Conservation (phyloP, 2,113 vertebrate species). For the Grus americana region DNA sequence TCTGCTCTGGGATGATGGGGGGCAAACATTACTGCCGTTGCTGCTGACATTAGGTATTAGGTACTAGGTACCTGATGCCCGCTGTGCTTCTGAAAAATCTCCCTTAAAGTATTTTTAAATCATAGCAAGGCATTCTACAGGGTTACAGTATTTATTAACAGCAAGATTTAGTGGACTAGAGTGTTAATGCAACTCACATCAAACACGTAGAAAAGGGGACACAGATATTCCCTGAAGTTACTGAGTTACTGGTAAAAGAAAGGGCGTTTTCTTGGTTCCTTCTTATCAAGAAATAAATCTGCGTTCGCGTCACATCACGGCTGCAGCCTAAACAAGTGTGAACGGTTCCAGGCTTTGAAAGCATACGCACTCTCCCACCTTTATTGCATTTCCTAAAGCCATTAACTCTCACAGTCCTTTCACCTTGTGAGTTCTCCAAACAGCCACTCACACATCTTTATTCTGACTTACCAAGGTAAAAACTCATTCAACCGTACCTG, state of each 20-base stretch:
- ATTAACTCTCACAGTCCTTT: not conserved
- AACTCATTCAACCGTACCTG: not conserved
- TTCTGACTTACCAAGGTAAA: conserved; percentile 25
- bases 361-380: not conserved
- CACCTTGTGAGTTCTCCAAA: not conserved
- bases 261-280: not conserved
- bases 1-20: not conserved
- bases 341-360: not conserved
- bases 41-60: not conserved
- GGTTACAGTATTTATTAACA: not conserved
- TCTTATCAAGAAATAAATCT: not conserved
- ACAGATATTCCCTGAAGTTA: not conserved
- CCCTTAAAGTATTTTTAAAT: not conserved
- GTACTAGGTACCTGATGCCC: not conserved
- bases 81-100: not conserved
- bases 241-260: not conserved
- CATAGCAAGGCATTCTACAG: not conserved
- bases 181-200: not conserved
- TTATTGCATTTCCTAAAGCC: not conserved
- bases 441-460: not conserved
- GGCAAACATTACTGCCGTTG: not conserved
- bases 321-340: not conserved
- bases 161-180: not conserved
- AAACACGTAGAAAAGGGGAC: not conserved
- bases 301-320: not conserved